These are phyloP conservation scores for Meiosimyza platycephala DNA, from an alignment of 2,888 invertebrate genomes.

Conservation along the genomic window DNA sequence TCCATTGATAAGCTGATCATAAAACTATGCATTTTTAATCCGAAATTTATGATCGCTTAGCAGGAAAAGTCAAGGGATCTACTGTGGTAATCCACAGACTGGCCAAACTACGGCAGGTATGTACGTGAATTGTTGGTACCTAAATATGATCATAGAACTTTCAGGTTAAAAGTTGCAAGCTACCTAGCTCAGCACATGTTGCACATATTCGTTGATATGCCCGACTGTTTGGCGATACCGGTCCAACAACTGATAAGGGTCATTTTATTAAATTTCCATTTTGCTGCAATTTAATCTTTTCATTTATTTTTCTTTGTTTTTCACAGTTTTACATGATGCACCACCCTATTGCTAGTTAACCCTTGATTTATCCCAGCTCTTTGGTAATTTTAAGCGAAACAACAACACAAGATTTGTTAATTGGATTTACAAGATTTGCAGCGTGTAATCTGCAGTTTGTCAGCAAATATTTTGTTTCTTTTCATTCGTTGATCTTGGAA, in stretches of 20 bases:
- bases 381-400: too few species aligned
- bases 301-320: neutral
- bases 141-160: too few species aligned
- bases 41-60: constrained; percentile 60
- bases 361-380: neutral
- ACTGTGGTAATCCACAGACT: constrained; percentile 53
- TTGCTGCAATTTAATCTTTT: constrained; percentile 32
- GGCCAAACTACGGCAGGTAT: neutral
- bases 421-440: constrained; percentile 61
- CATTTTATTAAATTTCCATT: constrained; percentile 42
- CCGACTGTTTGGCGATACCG: too few species aligned
- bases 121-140: too few species aligned
- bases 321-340: constrained; percentile 8
- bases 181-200: neutral
- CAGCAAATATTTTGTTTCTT: constrained; percentile 60
- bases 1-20: constrained; percentile 47
- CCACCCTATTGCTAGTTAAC: neutral
- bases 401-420: constrained; percentile 55
- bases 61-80: constrained; percentile 63
- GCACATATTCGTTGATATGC: neutral
- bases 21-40: constrained; percentile 51
- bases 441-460: constrained; percentile 58
- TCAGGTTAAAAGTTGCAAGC: too few species aligned
- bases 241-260: neutral
- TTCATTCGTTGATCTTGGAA: constrained; percentile 40